These are phyloP conservation scores for Drosophila ustulata DNA, from an alignment of 2,888 invertebrate species.

Conservation along the genomic window DNA sequence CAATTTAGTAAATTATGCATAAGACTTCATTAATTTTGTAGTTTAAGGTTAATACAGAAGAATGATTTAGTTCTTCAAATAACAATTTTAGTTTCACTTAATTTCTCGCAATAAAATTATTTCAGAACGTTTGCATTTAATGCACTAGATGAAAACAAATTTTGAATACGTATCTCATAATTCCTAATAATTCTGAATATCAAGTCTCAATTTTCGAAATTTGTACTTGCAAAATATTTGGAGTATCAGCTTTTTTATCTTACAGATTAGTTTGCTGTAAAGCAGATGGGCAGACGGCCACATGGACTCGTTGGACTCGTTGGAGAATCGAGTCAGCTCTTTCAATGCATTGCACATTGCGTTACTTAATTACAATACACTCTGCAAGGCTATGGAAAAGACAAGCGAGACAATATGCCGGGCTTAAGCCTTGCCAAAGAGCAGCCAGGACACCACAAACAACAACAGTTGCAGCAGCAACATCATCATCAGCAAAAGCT, in stretches of 20 bases:
- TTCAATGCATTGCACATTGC: conserved; percentile 1
- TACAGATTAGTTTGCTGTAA: no score
- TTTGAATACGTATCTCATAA: no score
- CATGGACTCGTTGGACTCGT: neutral
- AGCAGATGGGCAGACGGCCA: neutral
- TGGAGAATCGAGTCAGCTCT: neutral
- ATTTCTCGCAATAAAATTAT: no score
- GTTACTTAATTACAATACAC: conserved; percentile 4
- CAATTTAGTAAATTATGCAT: no score
- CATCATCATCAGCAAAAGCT: conserved; percentile 25
- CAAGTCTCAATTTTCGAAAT: no score
- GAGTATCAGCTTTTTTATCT: neutral
- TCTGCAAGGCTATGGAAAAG: neutral
- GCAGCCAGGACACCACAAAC: conserved; percentile 46
- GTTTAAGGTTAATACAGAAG: no score
- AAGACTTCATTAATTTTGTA: no score
- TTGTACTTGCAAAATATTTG: neutral
- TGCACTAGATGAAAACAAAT: no score
- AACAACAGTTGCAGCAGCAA: conserved; percentile 17
- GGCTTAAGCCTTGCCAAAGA: conserved; percentile 36
- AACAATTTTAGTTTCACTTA: no score
- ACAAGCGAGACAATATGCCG: conserved; percentile 11
- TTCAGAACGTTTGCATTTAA: no score
- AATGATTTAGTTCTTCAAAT: no score
- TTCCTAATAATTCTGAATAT: no score